Evolutionary conservation across 2,797 vertebrate species (phyloP).

Genomic region (Stomatorhinus walkeri): DNA sequence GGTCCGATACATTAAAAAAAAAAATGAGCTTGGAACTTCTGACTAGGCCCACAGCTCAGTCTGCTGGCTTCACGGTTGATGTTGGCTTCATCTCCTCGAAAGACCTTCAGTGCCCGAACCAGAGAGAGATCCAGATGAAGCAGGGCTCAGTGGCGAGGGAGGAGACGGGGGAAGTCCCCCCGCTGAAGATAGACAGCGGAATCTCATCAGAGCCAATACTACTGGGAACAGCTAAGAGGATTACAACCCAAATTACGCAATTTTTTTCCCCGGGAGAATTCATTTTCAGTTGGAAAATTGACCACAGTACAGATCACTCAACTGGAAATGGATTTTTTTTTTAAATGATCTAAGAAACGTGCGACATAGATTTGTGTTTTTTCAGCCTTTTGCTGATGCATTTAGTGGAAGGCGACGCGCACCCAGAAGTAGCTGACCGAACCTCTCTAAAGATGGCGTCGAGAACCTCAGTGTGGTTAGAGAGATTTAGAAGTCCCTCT

Average conservation of each 20-base stretch:
- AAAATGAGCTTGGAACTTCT: not conserved
- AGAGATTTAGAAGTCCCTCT: not conserved
- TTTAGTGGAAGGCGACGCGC: not conserved
- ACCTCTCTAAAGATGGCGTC: not conserved
- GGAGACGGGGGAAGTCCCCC: not conserved
- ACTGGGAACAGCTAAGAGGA: not conserved
- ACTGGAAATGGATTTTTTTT: not conserved
- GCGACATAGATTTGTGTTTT: not conserved
- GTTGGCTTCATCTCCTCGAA: not conserved
- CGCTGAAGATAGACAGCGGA: not conserved
- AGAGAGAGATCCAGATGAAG: not conserved
- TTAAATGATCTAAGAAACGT: not conserved
- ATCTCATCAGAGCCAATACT: not conserved
- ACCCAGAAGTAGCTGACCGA: not conserved
- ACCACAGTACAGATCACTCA: not conserved
- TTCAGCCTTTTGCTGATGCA: not conserved
- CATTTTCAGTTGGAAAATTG: conserved; percentile 4
- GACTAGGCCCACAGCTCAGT: not conserved
- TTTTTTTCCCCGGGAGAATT: not conserved
- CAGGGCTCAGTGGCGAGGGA: not conserved
- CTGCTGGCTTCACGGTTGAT: not conserved
- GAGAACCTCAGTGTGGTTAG: not conserved
- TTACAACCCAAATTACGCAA: not conserved
- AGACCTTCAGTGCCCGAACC: not conserved
- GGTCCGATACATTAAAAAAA: not conserved